Evolutionary conservation across 2,888 invertebrate species (phyloP).

Genomic region (Acanthosoma haemorrhoidale): DNA sequence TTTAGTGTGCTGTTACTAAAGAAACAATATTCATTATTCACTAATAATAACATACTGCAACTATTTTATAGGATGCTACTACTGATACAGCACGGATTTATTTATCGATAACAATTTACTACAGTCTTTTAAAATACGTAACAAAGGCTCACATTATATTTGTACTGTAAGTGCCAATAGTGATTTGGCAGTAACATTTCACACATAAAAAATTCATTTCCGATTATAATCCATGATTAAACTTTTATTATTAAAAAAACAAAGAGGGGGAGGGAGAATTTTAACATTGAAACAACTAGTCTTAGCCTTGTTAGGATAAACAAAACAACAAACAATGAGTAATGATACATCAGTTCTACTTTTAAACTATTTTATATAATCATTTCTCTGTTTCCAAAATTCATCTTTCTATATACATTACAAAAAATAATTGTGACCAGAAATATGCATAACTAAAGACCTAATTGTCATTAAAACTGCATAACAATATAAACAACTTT

Average conservation of each 20-base stretch:
- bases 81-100: slow-evolving; percentile 16
- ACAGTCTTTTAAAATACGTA: slow-evolving; percentile 27
- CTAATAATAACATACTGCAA: not conserved
- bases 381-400: slow-evolving; percentile 1
- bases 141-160: slow-evolving; percentile 24
- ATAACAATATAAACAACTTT: slow-evolving; percentile 20
- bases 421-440: slow-evolving; percentile 21
- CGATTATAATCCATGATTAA: not conserved
- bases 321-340: not conserved
- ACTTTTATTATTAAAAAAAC: too few species aligned
- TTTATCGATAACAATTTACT: slow-evolving; percentile 22
- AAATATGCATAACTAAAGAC: slow-evolving; percentile 11
- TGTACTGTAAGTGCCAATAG: slow-evolving; percentile 28
- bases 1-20: slow-evolving; percentile 13
- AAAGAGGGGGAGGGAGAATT: too few species aligned
- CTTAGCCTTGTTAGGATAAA: not conserved
- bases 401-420: slow-evolving; percentile 18
- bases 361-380: not conserved
- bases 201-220: not conserved
- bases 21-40: not conserved
- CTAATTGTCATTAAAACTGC: slow-evolving; percentile 16
- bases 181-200: slow-evolving; percentile 14
- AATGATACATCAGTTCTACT: not conserved
- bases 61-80: slow-evolving; percentile 15
- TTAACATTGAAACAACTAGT: not conserved